Evolutionary conservation across 2,113 vertebrate species (phyloP).

Genomic region (Talpa occidentalis): DNA sequence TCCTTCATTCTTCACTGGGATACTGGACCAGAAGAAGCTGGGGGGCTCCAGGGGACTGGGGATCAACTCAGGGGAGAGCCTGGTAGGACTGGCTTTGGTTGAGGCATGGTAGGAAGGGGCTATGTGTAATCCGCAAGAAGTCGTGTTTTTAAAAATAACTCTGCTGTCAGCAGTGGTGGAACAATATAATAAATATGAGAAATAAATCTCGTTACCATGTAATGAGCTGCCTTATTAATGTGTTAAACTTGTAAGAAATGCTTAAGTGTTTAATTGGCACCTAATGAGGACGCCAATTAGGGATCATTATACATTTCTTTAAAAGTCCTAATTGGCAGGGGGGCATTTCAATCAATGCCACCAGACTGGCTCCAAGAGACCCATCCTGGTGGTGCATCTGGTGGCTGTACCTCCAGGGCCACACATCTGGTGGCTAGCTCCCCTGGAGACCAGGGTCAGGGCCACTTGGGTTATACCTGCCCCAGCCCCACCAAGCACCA

Average conservation of each 20-base stretch:
- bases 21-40: neutral
- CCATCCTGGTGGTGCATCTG: neutral
- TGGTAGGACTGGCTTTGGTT: neutral
- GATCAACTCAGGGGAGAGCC: neutral
- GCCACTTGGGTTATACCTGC: neutral
- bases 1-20: neutral
- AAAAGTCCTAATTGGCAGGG: conserved; percentile 68
- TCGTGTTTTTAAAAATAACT: conserved; percentile 54
- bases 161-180: conserved; percentile 55
- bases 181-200: conserved; percentile 81
- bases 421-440: neutral
- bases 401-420: neutral
- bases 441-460: neutral
- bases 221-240: conserved; percentile 82
- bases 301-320: conserved; percentile 81
- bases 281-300: conserved; percentile 81
- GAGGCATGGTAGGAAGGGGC: neutral
- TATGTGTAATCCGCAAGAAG: neutral
- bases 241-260: conserved; percentile 82
- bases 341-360: conserved; percentile 79
- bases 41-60: neutral
- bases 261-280: conserved; percentile 83
- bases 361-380: neutral
- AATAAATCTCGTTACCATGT: conserved; percentile 75
- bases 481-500: neutral